These are phyloP conservation scores for Rhagonycha lutea DNA, from an alignment of 2,888 invertebrate species.

Conservation along the genomic window DNA sequence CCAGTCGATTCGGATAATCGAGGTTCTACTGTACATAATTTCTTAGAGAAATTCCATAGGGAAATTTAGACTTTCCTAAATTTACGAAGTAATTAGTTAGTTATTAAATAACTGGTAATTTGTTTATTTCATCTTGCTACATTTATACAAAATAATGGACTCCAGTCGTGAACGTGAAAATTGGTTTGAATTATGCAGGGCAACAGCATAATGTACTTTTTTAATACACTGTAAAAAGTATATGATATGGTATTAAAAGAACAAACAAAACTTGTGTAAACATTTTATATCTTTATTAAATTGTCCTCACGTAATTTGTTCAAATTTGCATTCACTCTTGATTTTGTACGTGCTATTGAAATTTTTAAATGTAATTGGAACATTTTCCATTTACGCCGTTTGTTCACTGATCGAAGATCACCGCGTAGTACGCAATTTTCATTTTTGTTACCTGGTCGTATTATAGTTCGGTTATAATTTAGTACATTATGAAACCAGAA, in stretches of 20 bases:
- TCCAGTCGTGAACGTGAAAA: background rate
- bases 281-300: background rate
- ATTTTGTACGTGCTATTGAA: too few relatives aligned
- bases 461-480: too few relatives aligned
- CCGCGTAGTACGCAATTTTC: too few relatives aligned
- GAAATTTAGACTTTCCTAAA: background rate
- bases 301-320: background rate
- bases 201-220: background rate
- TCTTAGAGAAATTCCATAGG: background rate
- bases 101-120: background rate
- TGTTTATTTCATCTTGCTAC: background rate
- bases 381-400: too few relatives aligned
- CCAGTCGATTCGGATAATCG: too few relatives aligned
- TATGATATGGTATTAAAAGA: background rate
- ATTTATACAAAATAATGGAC: background rate
- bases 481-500: too few relatives aligned
- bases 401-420: too few relatives aligned
- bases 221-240: background rate
- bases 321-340: background rate
- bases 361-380: too few relatives aligned
- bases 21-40: too few relatives aligned
- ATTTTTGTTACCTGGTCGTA: too few relatives aligned
- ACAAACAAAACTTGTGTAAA: background rate
- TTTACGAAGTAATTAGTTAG: background rate
- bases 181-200: background rate